A percentile compares a stretch with the other conserved stretches of the same genome.
These are phyloP conservation scores for Caenorhabditis panamensis DNA, from an alignment of 2,888 invertebrate genomes.

Conservation along the genomic window DNA sequence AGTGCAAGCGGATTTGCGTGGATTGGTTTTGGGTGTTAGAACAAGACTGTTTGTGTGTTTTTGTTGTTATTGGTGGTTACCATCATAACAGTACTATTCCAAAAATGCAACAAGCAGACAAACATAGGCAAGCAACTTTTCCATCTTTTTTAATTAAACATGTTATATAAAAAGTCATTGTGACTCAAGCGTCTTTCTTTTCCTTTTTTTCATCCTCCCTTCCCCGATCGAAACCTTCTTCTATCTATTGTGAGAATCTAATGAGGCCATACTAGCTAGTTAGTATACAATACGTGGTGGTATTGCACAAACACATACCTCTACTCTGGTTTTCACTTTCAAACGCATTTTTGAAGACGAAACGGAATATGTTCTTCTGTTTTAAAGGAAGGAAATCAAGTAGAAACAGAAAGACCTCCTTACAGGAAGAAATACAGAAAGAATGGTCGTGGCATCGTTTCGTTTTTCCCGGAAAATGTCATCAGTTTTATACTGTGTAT, in stretches of 20 bases:
- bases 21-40: constrained; percentile 9
- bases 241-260: constrained; percentile 48
- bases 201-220: background rate
- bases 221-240: background rate
- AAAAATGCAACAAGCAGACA: too few relatives aligned
- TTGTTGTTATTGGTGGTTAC: too few relatives aligned
- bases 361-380: background rate
- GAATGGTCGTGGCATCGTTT: constrained; percentile 37
- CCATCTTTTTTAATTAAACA: constrained; percentile 17
- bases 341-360: constrained; percentile 31
- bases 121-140: constrained; percentile 1
- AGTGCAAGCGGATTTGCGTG: constrained; percentile 40
- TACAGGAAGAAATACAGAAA: constrained; percentile 22
- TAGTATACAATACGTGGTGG: constrained; percentile 47
- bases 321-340: constrained; percentile 58
- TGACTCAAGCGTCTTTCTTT: constrained; percentile 27
- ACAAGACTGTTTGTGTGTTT: too few relatives aligned
- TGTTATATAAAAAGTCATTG: constrained; percentile 25
- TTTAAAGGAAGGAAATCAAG: background rate
- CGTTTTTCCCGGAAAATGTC: constrained; percentile 50
- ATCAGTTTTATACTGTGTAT: constrained; percentile 63
- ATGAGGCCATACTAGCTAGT: constrained; percentile 38
- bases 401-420: constrained; percentile 8
- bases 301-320: constrained; percentile 27
- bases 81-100: too few relatives aligned